A percentile compares a stretch with the other conserved stretches of the same genome.
Conservation (phyloP, 2,113 vertebrate genomes). For the Microcebus murinus region DNA sequence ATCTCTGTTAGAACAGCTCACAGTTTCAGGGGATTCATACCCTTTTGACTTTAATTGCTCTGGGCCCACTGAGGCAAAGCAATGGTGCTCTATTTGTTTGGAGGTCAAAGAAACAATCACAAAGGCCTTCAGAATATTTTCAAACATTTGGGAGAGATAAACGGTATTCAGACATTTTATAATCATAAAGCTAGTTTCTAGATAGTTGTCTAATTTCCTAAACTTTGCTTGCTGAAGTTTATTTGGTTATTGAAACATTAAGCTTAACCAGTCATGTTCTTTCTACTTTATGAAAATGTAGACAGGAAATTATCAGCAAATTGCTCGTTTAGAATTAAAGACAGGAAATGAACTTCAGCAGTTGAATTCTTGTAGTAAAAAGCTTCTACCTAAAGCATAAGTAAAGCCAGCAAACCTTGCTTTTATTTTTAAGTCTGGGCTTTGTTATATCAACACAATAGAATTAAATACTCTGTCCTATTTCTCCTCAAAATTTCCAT, state of each 20-base stretch:
- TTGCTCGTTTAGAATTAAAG: constrained; percentile 84
- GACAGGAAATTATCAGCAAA: constrained; percentile 83
- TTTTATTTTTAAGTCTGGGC: constrained; percentile 74
- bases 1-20: constrained; percentile 56
- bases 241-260: constrained; percentile 81
- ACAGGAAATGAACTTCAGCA: constrained; percentile 84
- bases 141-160: constrained; percentile 81
- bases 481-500: constrained; percentile 57
- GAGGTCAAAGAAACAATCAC: constrained; percentile 79
- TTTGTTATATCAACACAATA: constrained; percentile 76
- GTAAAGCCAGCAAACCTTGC: constrained; percentile 76
- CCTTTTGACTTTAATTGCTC: constrained; percentile 79
- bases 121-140: constrained; percentile 77
- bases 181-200: constrained; percentile 75
- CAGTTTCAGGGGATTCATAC: constrained; percentile 67
- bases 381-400: constrained; percentile 82
- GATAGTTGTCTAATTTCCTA: constrained; percentile 83
- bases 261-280: constrained; percentile 82
- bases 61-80: constrained; percentile 70
- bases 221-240: constrained; percentile 82
- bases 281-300: constrained; percentile 85
- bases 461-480: constrained; percentile 56
- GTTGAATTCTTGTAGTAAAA: constrained; percentile 83
- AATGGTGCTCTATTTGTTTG: constrained; percentile 75
- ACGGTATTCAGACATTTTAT: constrained; percentile 77